Evolutionary conservation across 1,140 invertebrate species (phyloP).

Genomic region (Polypedilum vanderplanki): DNA sequence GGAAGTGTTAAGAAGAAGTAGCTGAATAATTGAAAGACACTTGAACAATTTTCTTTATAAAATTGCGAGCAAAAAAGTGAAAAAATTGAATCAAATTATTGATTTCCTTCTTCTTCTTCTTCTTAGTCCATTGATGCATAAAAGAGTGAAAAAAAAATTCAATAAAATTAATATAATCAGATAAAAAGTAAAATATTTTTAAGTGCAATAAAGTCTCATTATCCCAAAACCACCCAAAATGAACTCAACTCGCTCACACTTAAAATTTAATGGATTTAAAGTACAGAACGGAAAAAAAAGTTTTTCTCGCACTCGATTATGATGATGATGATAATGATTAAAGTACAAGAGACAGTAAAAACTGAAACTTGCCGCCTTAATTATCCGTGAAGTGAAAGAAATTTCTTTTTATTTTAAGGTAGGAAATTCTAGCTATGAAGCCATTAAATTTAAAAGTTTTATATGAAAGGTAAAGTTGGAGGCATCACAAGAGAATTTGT

Average conservation of each 20-base stretch:
- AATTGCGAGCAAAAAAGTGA: background rate
- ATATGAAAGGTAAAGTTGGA: background rate
- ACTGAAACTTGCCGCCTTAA: background rate
- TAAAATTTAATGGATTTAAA: constrained; percentile 1
- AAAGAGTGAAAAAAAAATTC: background rate
- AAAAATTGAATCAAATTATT: constrained; percentile 15
- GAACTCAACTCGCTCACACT: background rate
- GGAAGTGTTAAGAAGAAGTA: background rate
- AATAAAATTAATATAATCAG: background rate
- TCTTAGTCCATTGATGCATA: background rate
- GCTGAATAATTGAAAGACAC: background rate
- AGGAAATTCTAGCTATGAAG: constrained; percentile 23
- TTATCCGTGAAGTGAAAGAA: constrained; percentile 2
- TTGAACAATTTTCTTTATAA: background rate
- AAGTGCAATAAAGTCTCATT: background rate
- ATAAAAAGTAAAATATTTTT: background rate
- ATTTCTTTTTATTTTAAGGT: background rate
- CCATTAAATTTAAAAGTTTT: background rate
- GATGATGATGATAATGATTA: constrained; percentile 2
- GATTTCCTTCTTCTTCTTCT: background rate
- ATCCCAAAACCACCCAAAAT: background rate
- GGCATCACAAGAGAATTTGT: background rate
- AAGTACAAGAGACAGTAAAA: background rate
- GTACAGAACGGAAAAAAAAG: background rate
- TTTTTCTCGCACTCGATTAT: background rate